Conservation (phyloP, 53 echinoderm and acorn worm genomes). For the Crossaster papposus region DNA sequence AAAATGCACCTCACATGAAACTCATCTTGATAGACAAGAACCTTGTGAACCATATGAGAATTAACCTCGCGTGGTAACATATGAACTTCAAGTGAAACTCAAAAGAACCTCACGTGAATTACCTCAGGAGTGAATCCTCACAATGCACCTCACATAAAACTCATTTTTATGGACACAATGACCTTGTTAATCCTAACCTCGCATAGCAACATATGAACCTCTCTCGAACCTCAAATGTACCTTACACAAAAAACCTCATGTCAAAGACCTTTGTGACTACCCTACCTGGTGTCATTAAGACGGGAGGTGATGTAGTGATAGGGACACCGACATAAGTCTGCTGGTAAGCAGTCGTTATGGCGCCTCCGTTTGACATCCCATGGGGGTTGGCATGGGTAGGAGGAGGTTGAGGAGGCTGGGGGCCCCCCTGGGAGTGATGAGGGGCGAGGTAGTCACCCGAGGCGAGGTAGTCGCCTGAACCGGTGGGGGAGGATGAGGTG, state of each 20-base stretch:
- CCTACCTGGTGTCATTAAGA: constrained; percentile 57
- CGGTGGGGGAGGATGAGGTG: constrained; percentile 61
- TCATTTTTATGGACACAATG: background rate
- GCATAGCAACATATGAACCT: background rate
- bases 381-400: constrained; percentile 54
- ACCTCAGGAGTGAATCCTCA: too few relatives aligned
- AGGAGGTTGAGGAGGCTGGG: background rate
- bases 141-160: too few relatives aligned
- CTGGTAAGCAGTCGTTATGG: constrained; percentile 48
- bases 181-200: background rate
- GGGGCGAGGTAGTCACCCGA: constrained; percentile 52
- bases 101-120: background rate
- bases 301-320: constrained; percentile 46
- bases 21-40: background rate
- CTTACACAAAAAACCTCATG: background rate
- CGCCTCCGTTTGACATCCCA: constrained; percentile 53
- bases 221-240: background rate
- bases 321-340: constrained; percentile 54
- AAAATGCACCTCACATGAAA: background rate
- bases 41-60: too few relatives aligned
- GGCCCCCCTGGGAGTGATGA: constrained; percentile 13
- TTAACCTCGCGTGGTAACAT: too few relatives aligned
- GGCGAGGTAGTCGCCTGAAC: constrained; percentile 53
- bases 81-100: background rate
- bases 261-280: background rate